Base-by-base conservation (phyloP, 2,113 vertebrate species). In the Cebus imitator region DNA sequence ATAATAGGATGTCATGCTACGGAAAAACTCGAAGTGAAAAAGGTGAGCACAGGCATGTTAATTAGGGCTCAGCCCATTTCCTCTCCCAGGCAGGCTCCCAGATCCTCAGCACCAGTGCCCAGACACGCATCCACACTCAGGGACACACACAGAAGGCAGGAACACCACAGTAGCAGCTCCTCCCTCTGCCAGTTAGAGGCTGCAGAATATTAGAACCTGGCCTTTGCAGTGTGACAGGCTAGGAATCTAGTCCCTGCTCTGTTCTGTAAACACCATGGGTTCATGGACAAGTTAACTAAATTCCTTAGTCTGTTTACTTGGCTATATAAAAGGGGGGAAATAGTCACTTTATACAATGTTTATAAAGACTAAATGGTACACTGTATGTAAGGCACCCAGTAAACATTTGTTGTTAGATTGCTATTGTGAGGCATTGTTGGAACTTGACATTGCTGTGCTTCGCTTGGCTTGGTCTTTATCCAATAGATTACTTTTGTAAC, bases 141-240 rank as follows among this genome's bases (percentile, higher is more conserved):
- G 0, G 30, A 12, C 57, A 66, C 0, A 0, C 72, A 37, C 20
- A 3, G 0, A 14, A 14, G 8, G 0, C 1, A 35, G 43, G 6
- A 92, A 30, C 10, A 1, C 11, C 35, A 32, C 0, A 45, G 21
- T 9, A 48, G 32, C 30, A 55, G 70, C 18, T 68, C 48, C 45
- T 75, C 48, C 58, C 40, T 43, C 20, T 35, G 76, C 17, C 27
- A n/a, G 3, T 64, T 35, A 52, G 45, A 11, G 55, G 6, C 52
- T 55, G 23, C 2, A 70, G 35, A 13, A 48, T 35, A 68, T 86
- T 16, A 87, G 25, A 78, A 66, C 16, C 3, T 48, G 8, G 45
- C 20, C n/a, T 58, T 13, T 32, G 37, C 48, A 55, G 17, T n/a
- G 32, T 11, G 18, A 11, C 6, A 25, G 3, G 7, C 1, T 12